Percentiles rank a stretch among this genome's conserved stretches.
Conservation (phyloP, 2,797 vertebrate species). For the Gallinago nigripennis region DNA sequence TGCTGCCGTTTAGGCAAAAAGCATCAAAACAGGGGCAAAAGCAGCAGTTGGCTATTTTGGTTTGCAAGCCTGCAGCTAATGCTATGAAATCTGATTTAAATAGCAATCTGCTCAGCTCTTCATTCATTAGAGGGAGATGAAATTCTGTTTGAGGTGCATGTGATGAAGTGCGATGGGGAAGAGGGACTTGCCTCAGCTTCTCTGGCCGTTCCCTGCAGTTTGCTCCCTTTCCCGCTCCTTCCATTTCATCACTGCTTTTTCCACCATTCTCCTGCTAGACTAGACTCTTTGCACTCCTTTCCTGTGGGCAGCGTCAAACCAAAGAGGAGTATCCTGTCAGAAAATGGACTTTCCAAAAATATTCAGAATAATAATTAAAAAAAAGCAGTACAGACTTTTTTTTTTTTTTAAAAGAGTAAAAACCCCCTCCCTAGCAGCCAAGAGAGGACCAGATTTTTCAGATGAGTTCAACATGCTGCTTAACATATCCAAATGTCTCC, state of each 20-base stretch:
- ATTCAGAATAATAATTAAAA: neutral
- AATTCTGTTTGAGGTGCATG: neutral
- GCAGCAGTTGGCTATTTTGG: neutral
- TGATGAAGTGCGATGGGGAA: neutral
- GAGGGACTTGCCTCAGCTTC: neutral
- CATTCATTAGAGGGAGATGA: neutral
- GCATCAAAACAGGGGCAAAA: neutral
- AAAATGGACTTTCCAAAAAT: neutral
- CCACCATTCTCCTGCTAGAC: neutral
- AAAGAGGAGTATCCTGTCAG: neutral
- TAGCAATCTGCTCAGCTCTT: neutral
- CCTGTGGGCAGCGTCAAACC: neutral
- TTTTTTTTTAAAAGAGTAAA: neutral
- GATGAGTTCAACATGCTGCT: neutral
- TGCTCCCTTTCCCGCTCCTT: neutral
- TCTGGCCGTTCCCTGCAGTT: neutral
- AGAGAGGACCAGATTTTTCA: neutral
- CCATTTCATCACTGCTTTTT: neutral
- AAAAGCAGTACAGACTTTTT: rapidly evolving
- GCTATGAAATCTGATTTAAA: neutral
- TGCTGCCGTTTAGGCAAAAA: neutral
- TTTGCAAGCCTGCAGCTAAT: neutral
- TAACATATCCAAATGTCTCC: neutral
- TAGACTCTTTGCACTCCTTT: neutral
- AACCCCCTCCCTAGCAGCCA: neutral